Evolutionary conservation across 1,140 invertebrate genomes (phyloP).

Genomic region (Sinonovacula constricta): DNA sequence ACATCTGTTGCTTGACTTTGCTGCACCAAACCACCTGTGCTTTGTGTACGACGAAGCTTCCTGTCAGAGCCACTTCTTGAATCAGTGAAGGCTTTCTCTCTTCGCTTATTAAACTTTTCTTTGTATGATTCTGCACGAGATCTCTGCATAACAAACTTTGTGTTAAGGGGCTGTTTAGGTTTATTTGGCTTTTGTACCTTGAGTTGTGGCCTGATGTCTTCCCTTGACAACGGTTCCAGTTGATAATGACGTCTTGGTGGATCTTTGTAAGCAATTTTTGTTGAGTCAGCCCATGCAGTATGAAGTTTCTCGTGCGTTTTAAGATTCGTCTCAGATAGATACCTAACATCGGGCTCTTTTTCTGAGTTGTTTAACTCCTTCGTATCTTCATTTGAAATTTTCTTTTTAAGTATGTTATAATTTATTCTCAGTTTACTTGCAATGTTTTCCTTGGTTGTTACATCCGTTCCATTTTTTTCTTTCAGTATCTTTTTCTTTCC

Average conservation of each 20-base stretch:
- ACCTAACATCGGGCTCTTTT: not conserved
- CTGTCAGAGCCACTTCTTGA: not conserved
- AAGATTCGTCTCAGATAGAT: not conserved
- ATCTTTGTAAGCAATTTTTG: slow-evolving; percentile 3
- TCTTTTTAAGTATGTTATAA: too few relatives aligned
- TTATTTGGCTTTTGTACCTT: not conserved
- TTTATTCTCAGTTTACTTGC: too few relatives aligned
- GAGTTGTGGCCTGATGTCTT: not conserved
- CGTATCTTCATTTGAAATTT: not conserved
- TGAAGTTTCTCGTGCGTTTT: not conserved
- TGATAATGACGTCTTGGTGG: not conserved
- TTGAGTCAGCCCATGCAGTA: not conserved
- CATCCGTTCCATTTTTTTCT: too few relatives aligned
- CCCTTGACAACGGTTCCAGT: slow-evolving; percentile 11
- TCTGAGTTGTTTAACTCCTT: not conserved
- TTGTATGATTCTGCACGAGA: slow-evolving; percentile 40
- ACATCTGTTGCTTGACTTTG: not conserved
- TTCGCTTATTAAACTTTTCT: slow-evolving; percentile 22
- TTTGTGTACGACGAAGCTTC: not conserved
- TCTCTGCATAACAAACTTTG: slow-evolving; percentile 27
- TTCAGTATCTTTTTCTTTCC: not conserved
- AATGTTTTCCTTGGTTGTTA: too few relatives aligned
- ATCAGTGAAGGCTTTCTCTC: not conserved
- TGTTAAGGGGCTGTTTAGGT: not conserved
- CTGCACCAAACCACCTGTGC: not conserved